Percentiles rank a stretch among this genome's conserved stretches.
phyloP scores from a whole-genome alignment of 2,797 vertebrate species.

The Salmo trutta region DNA sequence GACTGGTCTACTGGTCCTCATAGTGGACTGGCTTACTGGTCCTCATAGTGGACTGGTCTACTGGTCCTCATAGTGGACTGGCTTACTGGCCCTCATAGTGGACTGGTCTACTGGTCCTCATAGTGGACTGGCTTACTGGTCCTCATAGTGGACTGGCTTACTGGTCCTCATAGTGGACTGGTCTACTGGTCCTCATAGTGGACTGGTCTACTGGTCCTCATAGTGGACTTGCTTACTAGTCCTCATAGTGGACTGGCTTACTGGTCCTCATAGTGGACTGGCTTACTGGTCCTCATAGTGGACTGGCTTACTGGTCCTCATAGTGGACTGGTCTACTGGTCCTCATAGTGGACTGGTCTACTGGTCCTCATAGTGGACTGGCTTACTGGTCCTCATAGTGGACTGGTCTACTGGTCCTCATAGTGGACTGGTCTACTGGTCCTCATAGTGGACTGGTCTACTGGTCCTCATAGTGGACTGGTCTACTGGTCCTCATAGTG shows the following conservation, averaged over 20 bases:
- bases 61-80: neutral
- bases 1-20: neutral
- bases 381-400: neutral
- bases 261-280: neutral
- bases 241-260: neutral
- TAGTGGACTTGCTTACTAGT: neutral
- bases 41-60: neutral
- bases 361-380: neutral
- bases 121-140: too few relatives aligned
- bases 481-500: too few relatives aligned
- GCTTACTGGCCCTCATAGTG: neutral
- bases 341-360: neutral
- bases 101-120: too few relatives aligned
- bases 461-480: too few relatives aligned
- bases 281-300: neutral
- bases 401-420: neutral
- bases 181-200: neutral
- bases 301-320: too few relatives aligned
- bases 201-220: neutral
- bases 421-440: neutral
- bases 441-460: too few relatives aligned
- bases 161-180: too few relatives aligned
- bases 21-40: neutral
- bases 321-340: neutral
- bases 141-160: too few relatives aligned